phyloP scores from a whole-genome alignment of 2,888 invertebrate species.

The Erynnis tages region DNA sequence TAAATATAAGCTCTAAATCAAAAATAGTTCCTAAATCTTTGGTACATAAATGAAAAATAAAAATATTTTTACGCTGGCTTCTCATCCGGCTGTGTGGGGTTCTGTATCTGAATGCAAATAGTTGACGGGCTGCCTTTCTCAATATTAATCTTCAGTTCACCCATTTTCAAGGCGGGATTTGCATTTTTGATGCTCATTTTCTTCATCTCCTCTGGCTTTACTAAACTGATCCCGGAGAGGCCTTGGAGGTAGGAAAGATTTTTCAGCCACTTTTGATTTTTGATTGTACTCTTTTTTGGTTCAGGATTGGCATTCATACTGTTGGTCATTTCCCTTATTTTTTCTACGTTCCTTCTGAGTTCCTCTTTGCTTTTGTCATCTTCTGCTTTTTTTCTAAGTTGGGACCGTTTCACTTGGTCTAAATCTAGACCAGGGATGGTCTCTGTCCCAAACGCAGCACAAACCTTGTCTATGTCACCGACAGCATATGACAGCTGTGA shows the following conservation, averaged over 20 bases:
- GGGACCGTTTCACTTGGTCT: not conserved
- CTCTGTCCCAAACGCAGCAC: slow-evolving; percentile 38
- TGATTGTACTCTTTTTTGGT: slow-evolving; percentile 37
- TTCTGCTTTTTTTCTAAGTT: slow-evolving; percentile 17
- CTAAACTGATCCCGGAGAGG: slow-evolving; percentile 42
- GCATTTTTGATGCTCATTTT: slow-evolving; percentile 29
- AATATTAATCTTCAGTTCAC: slow-evolving; percentile 54
- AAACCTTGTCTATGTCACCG: slow-evolving; percentile 48
- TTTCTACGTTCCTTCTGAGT: slow-evolving; percentile 42
- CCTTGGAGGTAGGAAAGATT: slow-evolving; percentile 49
- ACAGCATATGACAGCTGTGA: slow-evolving; percentile 28
- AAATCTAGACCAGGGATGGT: slow-evolving; percentile 22
- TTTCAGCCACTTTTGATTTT: slow-evolving; percentile 54
- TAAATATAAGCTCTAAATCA: too few species aligned
- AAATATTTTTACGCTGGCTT: too few species aligned
- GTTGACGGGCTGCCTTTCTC: slow-evolving; percentile 40
- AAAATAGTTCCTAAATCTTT: too few species aligned
- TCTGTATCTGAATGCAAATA: slow-evolving; percentile 51
- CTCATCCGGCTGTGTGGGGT: too few species aligned
- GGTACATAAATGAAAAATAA: too few species aligned
- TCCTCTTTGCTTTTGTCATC: slow-evolving; percentile 26
- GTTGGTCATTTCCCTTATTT: slow-evolving; percentile 44
- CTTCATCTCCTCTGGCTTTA: slow-evolving; percentile 50
- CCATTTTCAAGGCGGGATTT: slow-evolving; percentile 13
- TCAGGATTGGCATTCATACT: slow-evolving; percentile 38